Conservation (phyloP, 2,797 vertebrate genomes). For the Lophotriccus pileatus region DNA sequence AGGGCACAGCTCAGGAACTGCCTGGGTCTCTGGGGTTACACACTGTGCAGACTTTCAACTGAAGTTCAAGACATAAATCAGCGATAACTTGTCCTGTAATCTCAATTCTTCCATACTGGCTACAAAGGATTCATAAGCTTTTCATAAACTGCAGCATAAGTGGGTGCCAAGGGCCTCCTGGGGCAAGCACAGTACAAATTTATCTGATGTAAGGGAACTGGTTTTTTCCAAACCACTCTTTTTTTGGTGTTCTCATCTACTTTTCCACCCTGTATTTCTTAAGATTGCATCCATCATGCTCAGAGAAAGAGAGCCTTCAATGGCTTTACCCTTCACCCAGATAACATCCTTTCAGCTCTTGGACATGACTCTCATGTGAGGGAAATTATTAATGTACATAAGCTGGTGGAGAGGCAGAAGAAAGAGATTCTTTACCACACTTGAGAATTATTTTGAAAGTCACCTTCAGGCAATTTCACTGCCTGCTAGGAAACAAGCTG, state of each 20-base stretch:
- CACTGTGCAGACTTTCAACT: neutral
- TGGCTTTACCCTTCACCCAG: neutral
- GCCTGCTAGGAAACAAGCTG: neutral
- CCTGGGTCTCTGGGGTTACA: neutral
- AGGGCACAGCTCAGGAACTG: neutral
- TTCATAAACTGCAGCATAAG: neutral
- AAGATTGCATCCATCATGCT: neutral
- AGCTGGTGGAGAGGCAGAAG: neutral
- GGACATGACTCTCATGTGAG: neutral
- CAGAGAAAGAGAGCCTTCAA: neutral
- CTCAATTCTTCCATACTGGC: neutral
- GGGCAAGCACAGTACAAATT: neutral
- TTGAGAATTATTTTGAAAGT: neutral
- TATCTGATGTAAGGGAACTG: neutral
- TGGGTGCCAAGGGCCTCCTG: neutral
- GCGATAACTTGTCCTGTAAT: neutral
- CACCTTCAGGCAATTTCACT: neutral
- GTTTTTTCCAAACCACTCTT: neutral
- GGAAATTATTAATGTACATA: neutral
- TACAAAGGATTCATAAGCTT: neutral
- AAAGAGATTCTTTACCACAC: neutral
- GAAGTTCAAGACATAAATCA: neutral
- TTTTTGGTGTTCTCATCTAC: neutral
- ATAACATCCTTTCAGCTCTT: neutral
- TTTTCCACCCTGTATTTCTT: neutral